Evolutionary conservation across 2,113 vertebrate genomes (phyloP).

Genomic region (Petrocephalus microphthalmus): DNA sequence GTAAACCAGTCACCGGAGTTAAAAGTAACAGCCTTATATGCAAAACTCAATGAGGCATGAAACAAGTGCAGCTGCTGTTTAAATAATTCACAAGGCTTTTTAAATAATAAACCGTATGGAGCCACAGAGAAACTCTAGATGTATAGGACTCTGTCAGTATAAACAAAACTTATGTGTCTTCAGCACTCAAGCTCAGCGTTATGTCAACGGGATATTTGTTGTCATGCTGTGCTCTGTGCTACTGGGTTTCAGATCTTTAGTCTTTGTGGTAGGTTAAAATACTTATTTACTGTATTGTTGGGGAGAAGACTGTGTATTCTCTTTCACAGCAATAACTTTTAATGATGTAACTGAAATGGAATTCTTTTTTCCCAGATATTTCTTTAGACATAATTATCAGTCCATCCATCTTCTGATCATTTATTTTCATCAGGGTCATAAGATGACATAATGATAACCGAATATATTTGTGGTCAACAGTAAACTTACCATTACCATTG

Average conservation of each 20-base stretch:
- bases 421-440: neutral
- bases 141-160: neutral
- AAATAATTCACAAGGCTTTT: slow-evolving; percentile 2
- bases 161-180: neutral
- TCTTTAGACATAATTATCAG: neutral
- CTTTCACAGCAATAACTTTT: neutral
- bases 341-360: neutral
- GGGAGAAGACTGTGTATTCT: neutral
- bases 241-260: neutral
- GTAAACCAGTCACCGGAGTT: neutral
- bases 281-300: neutral
- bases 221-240: neutral
- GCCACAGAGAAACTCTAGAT: neutral
- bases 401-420: neutral
- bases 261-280: neutral
- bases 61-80: neutral
- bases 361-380: neutral
- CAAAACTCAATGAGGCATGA: neutral
- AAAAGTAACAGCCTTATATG: neutral
- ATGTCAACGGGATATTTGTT: neutral
- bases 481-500: neutral
- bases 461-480: neutral
- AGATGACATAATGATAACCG: neutral
- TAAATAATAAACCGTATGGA: neutral
- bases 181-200: neutral